A percentile compares a stretch with the other conserved stretches of the same genome.
These are phyloP conservation scores for Tragelaphus imberbis DNA, from an alignment of 2,113 vertebrate species.

Conservation along the genomic window DNA sequence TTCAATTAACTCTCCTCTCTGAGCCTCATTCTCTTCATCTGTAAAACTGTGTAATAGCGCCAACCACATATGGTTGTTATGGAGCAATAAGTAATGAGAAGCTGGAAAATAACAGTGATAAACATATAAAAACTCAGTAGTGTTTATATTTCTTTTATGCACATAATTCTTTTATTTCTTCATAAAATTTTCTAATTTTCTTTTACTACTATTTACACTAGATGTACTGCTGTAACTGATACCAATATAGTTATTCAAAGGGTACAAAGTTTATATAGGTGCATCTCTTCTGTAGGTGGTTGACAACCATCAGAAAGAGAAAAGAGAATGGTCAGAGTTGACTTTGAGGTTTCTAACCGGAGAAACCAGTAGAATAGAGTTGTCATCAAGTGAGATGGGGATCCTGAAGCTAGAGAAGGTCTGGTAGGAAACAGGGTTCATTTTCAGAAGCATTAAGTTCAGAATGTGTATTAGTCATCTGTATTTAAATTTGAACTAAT, in stretches of 20 bases:
- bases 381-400: neutral
- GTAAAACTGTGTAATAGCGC: neutral
- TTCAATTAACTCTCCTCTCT: neutral
- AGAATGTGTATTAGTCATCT: neutral
- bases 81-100: neutral
- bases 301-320: neutral
- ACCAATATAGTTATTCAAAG: neutral
- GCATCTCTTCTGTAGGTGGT: neutral
- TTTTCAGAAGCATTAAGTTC: neutral
- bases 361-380: neutral
- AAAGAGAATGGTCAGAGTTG: neutral
- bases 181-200: neutral
- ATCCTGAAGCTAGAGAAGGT: neutral
- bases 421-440: neutral
- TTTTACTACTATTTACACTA: neutral
- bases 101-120: neutral
- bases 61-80: neutral
- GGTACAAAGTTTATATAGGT: neutral
- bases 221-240: neutral
- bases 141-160: neutral
- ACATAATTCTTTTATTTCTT: neutral
- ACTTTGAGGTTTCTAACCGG: neutral
- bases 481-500: neutral
- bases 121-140: neutral
- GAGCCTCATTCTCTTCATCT: neutral